Evolutionary conservation across 1,140 invertebrate species (phyloP).

Genomic region (Procambarus clarkii): DNA sequence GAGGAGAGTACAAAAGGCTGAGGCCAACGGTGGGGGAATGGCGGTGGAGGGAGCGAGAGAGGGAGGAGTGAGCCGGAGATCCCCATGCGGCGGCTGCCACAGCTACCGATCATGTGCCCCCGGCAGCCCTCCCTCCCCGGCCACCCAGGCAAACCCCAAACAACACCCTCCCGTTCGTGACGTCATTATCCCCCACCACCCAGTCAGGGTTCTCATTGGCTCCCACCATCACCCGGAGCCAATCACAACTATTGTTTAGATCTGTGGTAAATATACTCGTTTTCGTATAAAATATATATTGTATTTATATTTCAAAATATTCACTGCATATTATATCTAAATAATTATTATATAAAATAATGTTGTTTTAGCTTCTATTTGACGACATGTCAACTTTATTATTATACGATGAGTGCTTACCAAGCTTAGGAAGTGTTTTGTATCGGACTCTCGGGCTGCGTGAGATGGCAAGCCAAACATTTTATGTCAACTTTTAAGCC

Average conservation of each 20-base stretch:
- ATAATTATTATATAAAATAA: not conserved
- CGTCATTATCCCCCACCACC: not conserved
- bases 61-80: too few relatives aligned
- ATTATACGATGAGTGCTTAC: slow-evolving; percentile 23
- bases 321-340: not conserved
- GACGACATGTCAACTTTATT: not conserved
- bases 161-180: not conserved
- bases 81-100: too few relatives aligned
- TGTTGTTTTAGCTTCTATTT: not conserved
- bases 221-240: not conserved
- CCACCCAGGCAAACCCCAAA: too few relatives aligned
- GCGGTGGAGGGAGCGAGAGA: too few relatives aligned
- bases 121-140: too few relatives aligned
- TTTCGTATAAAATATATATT: not conserved
- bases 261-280: not conserved
- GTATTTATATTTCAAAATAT: not conserved
- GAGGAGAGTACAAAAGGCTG: not conserved
- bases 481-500: slow-evolving; percentile 45
- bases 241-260: slow-evolving; percentile 38
- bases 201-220: not conserved
- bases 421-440: slow-evolving; percentile 48
- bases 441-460: slow-evolving; percentile 32
- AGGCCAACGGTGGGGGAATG: not conserved
- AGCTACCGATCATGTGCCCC: too few relatives aligned
- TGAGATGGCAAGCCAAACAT: slow-evolving; percentile 34